Percentiles rank a stretch among this genome's conserved stretches.
These are phyloP conservation scores for Mormyrus iriodes DNA, from an alignment of 2,113 vertebrate genomes.

Conservation along the genomic window DNA sequence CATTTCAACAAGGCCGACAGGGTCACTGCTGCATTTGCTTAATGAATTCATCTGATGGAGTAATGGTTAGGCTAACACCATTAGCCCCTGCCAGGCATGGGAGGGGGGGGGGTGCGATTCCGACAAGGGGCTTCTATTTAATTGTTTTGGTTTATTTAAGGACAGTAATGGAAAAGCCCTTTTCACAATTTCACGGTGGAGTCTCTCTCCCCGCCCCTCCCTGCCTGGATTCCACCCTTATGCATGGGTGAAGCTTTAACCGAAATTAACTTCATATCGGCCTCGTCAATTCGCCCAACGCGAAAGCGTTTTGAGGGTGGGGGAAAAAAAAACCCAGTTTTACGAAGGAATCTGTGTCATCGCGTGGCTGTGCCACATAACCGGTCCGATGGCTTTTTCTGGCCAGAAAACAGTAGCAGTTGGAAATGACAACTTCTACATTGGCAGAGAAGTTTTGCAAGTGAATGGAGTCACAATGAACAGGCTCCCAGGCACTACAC, in stretches of 20 bases:
- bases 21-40: conserved; percentile 56
- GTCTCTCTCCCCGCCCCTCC: not conserved
- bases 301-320: not conserved
- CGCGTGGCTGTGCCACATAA: conserved; percentile 12
- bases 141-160: conserved; percentile 14
- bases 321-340: not conserved
- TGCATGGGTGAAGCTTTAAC: not conserved
- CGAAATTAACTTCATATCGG: not conserved
- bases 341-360: not conserved
- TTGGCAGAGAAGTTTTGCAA: conserved; percentile 67
- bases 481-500: conserved; percentile 62
- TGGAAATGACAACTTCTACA: conserved; percentile 72
- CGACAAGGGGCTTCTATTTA: conserved; percentile 9
- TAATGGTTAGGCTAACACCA: conserved; percentile 39
- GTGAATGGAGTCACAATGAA: conserved; percentile 69
- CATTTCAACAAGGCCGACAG: conserved; percentile 55
- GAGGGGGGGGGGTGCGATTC: conserved; percentile 19
- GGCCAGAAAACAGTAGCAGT: conserved; percentile 61
- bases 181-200: conserved; percentile 3
- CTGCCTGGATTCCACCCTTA: not conserved
- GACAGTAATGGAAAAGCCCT: not conserved
- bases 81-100: conserved; percentile 19
- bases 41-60: conserved; percentile 57
- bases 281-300: not conserved
- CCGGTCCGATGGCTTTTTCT: conserved; percentile 50